Conservation (phyloP, 2,113 vertebrate species). For the Nanorana parkeri region DNA sequence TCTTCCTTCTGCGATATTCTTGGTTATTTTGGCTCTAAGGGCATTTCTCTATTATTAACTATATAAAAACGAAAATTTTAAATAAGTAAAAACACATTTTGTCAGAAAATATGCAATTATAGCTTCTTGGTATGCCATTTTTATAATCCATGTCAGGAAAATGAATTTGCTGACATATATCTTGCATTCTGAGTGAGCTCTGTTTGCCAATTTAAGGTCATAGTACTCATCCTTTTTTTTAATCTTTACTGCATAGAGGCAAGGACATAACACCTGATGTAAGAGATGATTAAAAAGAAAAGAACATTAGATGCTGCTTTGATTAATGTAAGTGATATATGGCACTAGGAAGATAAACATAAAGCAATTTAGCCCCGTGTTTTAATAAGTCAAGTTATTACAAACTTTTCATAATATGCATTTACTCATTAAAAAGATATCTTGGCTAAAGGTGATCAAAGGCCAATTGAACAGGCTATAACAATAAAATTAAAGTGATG, state of each 20-base stretch:
- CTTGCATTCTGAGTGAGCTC: constrained; percentile 11
- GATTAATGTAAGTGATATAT: constrained; percentile 57
- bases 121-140: not conserved
- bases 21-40: no score
- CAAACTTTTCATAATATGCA: constrained; percentile 27
- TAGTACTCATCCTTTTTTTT: constrained; percentile 27
- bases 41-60: no score
- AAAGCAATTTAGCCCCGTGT: constrained; percentile 37
- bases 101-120: no score
- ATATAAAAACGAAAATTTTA: no score
- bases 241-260: constrained; percentile 25
- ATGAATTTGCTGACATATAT: constrained; percentile 43
- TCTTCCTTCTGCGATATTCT: no score
- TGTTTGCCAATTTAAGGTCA: constrained; percentile 54
- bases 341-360: constrained; percentile 22
- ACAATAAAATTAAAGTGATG: constrained; percentile 8
- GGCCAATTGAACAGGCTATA: constrained; percentile 24
- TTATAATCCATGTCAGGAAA: constrained; percentile 35
- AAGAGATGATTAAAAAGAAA: constrained; percentile 48
- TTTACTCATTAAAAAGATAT: constrained; percentile 55
- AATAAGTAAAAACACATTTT: no score
- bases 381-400: constrained; percentile 56
- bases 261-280: constrained; percentile 46
- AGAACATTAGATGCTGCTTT: constrained; percentile 49
- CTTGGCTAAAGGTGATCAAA: constrained; percentile 26